Base-by-base conservation (phyloP, 1,140 invertebrate species). In the Drosophila prosaltans region DNA sequence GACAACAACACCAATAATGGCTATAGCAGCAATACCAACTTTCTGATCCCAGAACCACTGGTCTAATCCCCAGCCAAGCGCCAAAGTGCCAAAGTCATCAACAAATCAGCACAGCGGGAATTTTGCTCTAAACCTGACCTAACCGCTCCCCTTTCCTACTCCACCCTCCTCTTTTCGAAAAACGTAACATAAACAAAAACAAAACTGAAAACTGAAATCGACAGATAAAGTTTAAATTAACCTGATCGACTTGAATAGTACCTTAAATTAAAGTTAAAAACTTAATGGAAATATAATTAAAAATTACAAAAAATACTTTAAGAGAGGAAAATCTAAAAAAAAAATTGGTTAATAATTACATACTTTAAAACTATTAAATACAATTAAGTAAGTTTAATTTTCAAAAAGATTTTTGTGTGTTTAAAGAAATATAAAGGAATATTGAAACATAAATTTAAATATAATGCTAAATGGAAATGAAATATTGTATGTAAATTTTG, bases 1-100 rank as follows among this genome's bases (percentile, higher is more conserved):
- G 62, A 24, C 70, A 61, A 72, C 61, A 45, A 59, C 65, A 48
- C 40, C 24, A 55, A 45, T 51, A 66, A 36, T 26, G 39, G 10
- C 28, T 28, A 45, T 16, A 32, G 10, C 8, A 16, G 21, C 11
- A 28, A n/a, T 3, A 62, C 16, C 16, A 16, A 21, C 45, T 51
- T 24, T 9, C 16, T 51, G 45, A 51, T 26, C 45, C 45, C 45
- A 26, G 21, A 51, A 51, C 24, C 45, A 21, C 7, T 51, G 21
- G 66, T 48, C 71, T 78, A 74, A 78, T 64, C 66, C 59, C 28
- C 30, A 5, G 68, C 69, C 45, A 70, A 78, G 71, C 74, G 70
- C 71, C 83, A 72, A 71, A 79, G 78, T 85, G 78, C 75, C 83
- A 82, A 86, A 89, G 80, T 80, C 83, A 83, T 88, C 68, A 81